phyloP scores from a whole-genome alignment of 2,797 vertebrate species.

The Chrysocyon brachyurus region DNA sequence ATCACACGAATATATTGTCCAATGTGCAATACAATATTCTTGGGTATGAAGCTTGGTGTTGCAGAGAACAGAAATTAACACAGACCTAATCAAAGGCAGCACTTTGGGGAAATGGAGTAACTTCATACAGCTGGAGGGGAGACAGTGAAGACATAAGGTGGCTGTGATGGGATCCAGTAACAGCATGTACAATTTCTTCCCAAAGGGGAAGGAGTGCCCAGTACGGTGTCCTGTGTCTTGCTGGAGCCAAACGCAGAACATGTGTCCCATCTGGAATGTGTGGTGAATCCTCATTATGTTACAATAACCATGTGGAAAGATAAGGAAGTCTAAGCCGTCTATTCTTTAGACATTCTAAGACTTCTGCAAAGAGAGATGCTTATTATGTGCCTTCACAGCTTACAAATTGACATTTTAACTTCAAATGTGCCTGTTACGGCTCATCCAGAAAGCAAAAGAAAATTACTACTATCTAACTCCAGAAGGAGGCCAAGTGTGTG shows the following conservation, averaged over 20 bases:
- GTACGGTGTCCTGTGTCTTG: accelerated
- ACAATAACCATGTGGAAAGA: neutral
- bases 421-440: neutral
- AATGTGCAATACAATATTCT: neutral
- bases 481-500: neutral
- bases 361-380: neutral
- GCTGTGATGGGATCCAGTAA: accelerated
- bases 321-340: neutral
- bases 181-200: accelerated
- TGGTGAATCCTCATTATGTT: accelerated
- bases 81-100: accelerated
- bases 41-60: no score
- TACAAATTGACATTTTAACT: neutral
- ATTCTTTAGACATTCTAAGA: neutral
- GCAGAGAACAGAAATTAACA: neutral
- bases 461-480: neutral
- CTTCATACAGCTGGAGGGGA: neutral
- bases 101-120: neutral
- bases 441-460: neutral
- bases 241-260: accelerated
- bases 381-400: neutral
- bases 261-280: accelerated
- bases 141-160: accelerated
- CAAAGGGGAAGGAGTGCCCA: accelerated
- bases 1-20: neutral